A percentile compares a stretch with the other conserved stretches of the same genome.
phyloP scores from a whole-genome alignment of 2,888 invertebrate genomes.

The Cataglyphis livida region DNA sequence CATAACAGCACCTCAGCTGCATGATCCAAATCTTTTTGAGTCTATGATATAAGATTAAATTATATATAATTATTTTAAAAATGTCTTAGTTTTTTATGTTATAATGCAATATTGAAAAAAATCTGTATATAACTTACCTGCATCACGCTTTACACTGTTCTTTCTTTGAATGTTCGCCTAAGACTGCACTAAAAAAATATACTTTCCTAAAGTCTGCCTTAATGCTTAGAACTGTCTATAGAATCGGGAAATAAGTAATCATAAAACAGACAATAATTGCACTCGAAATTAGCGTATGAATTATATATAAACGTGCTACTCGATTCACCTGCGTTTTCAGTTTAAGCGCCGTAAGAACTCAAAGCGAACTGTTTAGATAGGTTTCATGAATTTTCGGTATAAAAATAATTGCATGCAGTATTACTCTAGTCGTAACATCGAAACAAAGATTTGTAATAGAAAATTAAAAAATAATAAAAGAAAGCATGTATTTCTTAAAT shows the following conservation, averaged over 20 bases:
- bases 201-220: background rate
- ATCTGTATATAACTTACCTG: background rate
- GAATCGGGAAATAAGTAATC: slow-evolving; percentile 22
- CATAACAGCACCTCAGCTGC: slow-evolving; percentile 72
- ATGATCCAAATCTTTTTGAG: slow-evolving; percentile 65
- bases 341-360: background rate
- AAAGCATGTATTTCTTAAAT: background rate
- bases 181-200: slow-evolving; percentile 30
- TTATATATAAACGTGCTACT: slow-evolving; percentile 29
- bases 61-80: background rate
- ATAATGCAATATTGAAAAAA: background rate
- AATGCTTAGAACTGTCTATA: slow-evolving; percentile 34
- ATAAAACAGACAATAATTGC: background rate
- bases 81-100: background rate
- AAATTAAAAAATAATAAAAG: background rate
- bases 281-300: slow-evolving; percentile 23
- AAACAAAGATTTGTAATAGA: background rate
- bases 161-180: slow-evolving; percentile 3
- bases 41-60: background rate
- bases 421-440: background rate
- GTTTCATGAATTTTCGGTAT: background rate
- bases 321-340: slow-evolving; percentile 15
- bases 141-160: slow-evolving; percentile 1
- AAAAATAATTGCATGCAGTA: background rate
- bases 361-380: background rate